A percentile compares a stretch with the other conserved stretches of the same genome.
Conservation (phyloP, 2,888 invertebrate genomes). For the Loripinus fragilis region DNA sequence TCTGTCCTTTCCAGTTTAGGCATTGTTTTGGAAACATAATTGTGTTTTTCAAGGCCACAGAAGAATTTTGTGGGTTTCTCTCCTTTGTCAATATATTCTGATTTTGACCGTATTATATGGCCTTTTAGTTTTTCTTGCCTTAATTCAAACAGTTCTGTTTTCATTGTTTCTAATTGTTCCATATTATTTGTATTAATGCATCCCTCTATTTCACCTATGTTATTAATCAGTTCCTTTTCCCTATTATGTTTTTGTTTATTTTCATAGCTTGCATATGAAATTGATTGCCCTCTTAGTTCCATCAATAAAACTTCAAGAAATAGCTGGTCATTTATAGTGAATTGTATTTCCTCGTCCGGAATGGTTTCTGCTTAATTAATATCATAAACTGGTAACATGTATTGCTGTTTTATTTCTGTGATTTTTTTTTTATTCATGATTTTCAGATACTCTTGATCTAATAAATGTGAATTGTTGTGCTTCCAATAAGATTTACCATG, state of each 20-base stretch:
- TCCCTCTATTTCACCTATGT: not conserved
- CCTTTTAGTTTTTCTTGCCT: no score
- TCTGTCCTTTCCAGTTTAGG: no score
- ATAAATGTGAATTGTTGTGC: conserved; percentile 33
- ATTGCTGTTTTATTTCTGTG: conserved; percentile 29
- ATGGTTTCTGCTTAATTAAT: conserved; percentile 3
- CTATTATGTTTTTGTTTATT: not conserved
- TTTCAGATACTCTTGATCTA: conserved; percentile 31
- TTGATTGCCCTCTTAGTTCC: conserved; percentile 19
- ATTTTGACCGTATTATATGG: no score
- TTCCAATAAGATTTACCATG: conserved; percentile 37
- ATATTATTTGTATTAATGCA: not conserved
- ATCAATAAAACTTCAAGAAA: conserved; percentile 16
- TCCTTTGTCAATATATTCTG: no score
- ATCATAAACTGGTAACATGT: conserved; percentile 26
- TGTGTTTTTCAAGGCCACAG: no score
- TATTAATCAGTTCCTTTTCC: not conserved
- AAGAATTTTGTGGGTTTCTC: no score
- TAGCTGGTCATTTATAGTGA: conserved; percentile 26
- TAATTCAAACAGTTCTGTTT: no score
- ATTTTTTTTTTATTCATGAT: conserved; percentile 24
- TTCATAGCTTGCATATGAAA: conserved; percentile 1
- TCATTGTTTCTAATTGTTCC: no score
- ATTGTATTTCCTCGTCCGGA: conserved; percentile 25
- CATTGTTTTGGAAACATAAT: no score